Evolutionary conservation across 1,140 invertebrate genomes (phyloP), one percentile per base, ranked within the genome.

Genomic region (Pemphigus obesinymphae): DNA sequence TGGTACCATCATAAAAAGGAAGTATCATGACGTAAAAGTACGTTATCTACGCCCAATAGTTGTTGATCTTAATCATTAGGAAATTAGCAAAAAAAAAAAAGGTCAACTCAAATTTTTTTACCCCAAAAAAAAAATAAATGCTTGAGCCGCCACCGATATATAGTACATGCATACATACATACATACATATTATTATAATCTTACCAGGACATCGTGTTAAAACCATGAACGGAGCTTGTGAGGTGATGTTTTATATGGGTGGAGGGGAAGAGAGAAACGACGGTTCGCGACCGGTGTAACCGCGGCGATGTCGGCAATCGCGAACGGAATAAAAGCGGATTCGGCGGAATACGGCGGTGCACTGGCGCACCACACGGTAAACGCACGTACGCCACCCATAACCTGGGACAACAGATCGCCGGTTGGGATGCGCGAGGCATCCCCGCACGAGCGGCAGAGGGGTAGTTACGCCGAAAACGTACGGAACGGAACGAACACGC

Each of bases 361-460:
- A 26, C 53, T 1, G n/a, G 3, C 23, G 3, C 23, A 23, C 10
- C 10, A 11, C 70, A 45, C 26, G 37, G 40, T 3, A 15, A 45
- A 26, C 68, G 37, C n/a, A 55, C 75, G 13, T 34, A 23, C 43
- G 29, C 15, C n/a, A 23, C 50, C 55, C 76, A 29, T 80, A 80
- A 80, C 76, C 76, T 80, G 76, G 55, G 76, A 61, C 76, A 80
- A 80, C 76, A 63, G 76, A 63, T 80, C 76, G 53, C n/a, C 76
- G 76, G 76, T 80, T 80, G 37, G 37, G 76, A 80, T 80, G 50
- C 73, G 68, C 40, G 29, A 11, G 66, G 66, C 43, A 26, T 31
- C 26, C 45, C 17, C 17, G 43, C 26, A 31, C 13, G 23, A 50
- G n/a, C 70, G 29, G 43, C 45, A 26, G 68, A 17, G 40, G 37